Evolutionary conservation across 2,888 invertebrate genomes (phyloP).

Genomic region (Erebia aethiops): DNA sequence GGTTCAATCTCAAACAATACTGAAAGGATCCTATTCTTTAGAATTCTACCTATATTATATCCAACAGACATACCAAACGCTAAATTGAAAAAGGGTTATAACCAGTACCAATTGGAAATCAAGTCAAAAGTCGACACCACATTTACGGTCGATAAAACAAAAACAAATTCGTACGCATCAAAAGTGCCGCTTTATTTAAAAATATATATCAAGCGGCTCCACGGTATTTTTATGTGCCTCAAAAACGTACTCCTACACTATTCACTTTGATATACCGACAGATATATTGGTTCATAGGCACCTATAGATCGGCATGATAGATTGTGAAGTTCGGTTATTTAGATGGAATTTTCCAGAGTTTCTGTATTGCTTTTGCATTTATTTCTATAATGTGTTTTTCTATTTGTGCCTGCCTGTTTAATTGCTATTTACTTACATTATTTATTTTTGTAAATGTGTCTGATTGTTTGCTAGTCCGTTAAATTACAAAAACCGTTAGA

Average conservation of each 20-base stretch:
- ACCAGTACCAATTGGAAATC: conserved; percentile 25
- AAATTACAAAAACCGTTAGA: too few species aligned
- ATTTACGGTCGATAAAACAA: conserved; percentile 59
- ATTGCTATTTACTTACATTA: too few species aligned
- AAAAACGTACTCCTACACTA: conserved; percentile 20
- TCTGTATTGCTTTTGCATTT: neutral
- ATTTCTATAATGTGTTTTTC: neutral
- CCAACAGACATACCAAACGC: too few species aligned
- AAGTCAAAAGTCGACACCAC: conserved; percentile 34
- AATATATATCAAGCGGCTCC: conserved; percentile 42
- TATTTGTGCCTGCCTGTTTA: too few species aligned
- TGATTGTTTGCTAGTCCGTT: too few species aligned
- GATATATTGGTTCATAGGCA: neutral
- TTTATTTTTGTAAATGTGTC: too few species aligned
- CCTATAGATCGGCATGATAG: conserved; percentile 13
- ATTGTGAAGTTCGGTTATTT: neutral
- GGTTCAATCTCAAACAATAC: too few species aligned
- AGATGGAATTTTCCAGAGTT: neutral
- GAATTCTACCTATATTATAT: too few species aligned
- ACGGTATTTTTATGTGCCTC: conserved; percentile 40
- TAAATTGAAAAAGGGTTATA: neutral
- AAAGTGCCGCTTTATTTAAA: conserved; percentile 49
- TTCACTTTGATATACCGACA: conserved; percentile 28
- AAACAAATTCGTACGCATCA: conserved; percentile 54
- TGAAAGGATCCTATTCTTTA: too few species aligned